Percentiles rank a stretch among this genome's conserved stretches.
Evolutionary conservation across 2,888 invertebrate genomes (phyloP).

Genomic region (Acronicta alni): DNA sequence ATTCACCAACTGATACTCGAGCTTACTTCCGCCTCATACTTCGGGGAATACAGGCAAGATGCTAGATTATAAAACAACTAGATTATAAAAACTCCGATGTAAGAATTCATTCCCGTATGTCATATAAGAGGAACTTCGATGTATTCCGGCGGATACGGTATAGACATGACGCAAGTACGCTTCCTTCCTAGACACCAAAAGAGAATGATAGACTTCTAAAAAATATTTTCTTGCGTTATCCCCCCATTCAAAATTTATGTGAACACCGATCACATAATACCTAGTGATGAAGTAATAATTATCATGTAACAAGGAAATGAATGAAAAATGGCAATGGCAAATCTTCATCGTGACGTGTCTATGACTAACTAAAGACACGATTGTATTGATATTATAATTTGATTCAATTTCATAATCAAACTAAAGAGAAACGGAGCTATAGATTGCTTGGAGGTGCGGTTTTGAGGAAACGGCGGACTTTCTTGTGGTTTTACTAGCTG

Average conservation of each 20-base stretch:
- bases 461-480: conserved; percentile 40
- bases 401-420: not conserved
- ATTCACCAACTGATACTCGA: no score
- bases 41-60: not conserved
- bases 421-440: conserved; percentile 9
- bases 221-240: conserved; percentile 21
- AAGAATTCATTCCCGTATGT: conserved; percentile 23
- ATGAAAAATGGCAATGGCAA: conserved; percentile 23
- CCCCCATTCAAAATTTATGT: conserved; percentile 21
- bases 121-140: conserved; percentile 20
- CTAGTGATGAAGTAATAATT: conserved; percentile 41
- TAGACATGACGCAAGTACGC: conserved; percentile 42
- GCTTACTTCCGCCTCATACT: not conserved
- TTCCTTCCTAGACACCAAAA: conserved; percentile 25
- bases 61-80: conserved; percentile 9
- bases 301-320: conserved; percentile 45
- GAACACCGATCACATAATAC: conserved; percentile 29
- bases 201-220: conserved; percentile 17
- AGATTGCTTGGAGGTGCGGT: conserved; percentile 7
- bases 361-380: not conserved
- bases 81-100: no score
- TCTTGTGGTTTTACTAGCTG: conserved; percentile 21
- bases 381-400: not conserved
- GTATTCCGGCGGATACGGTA: conserved; percentile 41
- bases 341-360: conserved; percentile 18